Conservation (phyloP, 2,797 vertebrate species). For the Lepidocolaptes lacrymiger region DNA sequence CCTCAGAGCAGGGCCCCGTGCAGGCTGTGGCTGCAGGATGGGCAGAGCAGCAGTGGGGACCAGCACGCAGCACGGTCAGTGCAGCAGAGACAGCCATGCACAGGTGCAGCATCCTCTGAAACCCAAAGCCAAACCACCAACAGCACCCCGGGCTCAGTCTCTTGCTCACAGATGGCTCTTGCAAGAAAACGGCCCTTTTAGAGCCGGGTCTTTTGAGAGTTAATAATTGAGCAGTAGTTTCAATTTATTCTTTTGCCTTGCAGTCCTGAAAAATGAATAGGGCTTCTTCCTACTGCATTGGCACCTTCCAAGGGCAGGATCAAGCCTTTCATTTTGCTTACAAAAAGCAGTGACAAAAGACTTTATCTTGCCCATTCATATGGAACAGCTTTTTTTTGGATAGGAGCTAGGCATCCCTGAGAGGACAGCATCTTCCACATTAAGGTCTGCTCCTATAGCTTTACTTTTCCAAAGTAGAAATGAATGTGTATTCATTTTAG, state of each 20-base stretch:
- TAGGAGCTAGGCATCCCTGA: constrained; percentile 26
- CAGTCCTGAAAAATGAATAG: not conserved
- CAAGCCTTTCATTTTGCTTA: not conserved
- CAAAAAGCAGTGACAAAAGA: not conserved
- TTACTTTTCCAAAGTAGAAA: not conserved
- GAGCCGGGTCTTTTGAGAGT: not conserved
- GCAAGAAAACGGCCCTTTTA: not conserved
- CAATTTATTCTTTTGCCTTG: not conserved
- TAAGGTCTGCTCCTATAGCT: not conserved
- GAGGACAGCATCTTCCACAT: not conserved
- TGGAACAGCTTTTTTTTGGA: not conserved
- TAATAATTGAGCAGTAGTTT: not conserved
- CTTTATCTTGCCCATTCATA: not conserved
- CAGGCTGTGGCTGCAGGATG: not conserved
- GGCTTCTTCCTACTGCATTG: not conserved
- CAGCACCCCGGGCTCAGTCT: not conserved
- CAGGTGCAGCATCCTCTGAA: not conserved
- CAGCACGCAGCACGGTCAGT: not conserved
- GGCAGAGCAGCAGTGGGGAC: not conserved
- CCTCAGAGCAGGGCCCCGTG: not conserved
- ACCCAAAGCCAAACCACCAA: not conserved
- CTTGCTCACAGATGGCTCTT: not conserved
- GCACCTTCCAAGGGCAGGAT: not conserved
- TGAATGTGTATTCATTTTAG: not conserved
- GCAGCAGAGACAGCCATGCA: not conserved